Conservation (phyloP, 2,888 invertebrate species). For the Pollenia amentaria region DNA sequence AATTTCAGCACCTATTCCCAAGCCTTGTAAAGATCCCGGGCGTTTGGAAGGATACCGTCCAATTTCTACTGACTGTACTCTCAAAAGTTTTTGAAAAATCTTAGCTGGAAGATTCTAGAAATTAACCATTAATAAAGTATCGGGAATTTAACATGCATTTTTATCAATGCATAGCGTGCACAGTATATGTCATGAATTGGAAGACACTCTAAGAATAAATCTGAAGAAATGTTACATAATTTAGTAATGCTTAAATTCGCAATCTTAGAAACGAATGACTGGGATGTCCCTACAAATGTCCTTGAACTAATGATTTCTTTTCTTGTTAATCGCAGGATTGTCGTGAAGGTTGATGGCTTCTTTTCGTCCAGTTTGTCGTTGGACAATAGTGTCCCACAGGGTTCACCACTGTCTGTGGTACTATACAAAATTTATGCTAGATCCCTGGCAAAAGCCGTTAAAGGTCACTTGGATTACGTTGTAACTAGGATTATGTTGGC, state of each 20-base stretch:
- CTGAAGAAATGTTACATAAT: not conserved
- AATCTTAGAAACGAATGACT: conserved; percentile 13
- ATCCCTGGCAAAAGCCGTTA: not conserved
- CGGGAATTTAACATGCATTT: conserved; percentile 12
- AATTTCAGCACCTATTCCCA: conserved; percentile 7
- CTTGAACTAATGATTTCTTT: not conserved
- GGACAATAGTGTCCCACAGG: conserved; percentile 40
- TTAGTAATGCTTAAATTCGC: not conserved
- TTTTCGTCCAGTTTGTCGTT: not conserved
- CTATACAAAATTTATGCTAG: conserved; percentile 24
- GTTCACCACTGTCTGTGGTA: conserved; percentile 2
- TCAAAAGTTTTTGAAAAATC: conserved; percentile 32
- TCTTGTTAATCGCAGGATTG: not conserved
- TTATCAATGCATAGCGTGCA: conserved; percentile 13
- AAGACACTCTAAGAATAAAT: not conserved
- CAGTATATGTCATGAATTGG: not conserved
- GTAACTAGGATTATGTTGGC: not conserved
- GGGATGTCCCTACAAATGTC: not conserved
- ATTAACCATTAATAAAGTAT: not conserved
- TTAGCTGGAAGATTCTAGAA: conserved; percentile 18
- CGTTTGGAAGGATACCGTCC: not conserved
- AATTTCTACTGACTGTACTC: conserved; percentile 2
- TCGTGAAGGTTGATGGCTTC: not conserved
- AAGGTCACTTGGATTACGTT: not conserved
- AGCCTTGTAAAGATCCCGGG: not conserved